Percentiles rank a stretch among this genome's conserved stretches.
phyloP scores from a whole-genome alignment of 2,888 invertebrate genomes.

The Yponomeuta sedellus region DNA sequence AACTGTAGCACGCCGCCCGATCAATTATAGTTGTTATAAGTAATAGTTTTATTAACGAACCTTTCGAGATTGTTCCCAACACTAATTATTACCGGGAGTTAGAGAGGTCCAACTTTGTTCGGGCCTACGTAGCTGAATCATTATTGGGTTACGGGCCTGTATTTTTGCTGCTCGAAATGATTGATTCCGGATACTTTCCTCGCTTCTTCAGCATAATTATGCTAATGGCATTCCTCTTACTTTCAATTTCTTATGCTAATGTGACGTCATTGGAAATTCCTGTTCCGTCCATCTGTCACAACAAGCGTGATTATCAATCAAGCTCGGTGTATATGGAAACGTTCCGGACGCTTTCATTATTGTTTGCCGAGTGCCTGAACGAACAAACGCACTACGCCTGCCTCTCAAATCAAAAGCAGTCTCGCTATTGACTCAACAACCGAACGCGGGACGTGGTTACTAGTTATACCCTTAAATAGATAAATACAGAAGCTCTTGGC shows the following conservation, averaged over 20 bases:
- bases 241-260: conserved; percentile 2
- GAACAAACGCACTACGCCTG: not conserved
- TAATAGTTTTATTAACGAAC: conserved; percentile 2
- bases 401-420: not conserved
- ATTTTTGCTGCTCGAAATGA: not conserved
- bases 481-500: no score
- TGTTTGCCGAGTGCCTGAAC: not conserved
- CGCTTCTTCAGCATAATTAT: not conserved
- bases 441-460: not conserved
- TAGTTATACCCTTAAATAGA: not conserved
- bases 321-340: not conserved
- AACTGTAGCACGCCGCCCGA: not conserved
- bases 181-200: not conserved
- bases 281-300: conserved; percentile 1
- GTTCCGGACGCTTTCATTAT: not conserved
- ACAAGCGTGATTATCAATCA: conserved; percentile 3
- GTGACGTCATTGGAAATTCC: not conserved
- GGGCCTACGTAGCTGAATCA: not conserved
- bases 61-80: not conserved
- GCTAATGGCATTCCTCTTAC: not conserved
- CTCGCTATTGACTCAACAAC: not conserved
- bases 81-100: not conserved
- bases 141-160: not conserved
- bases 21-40: not conserved
- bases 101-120: not conserved